A percentile compares a stretch with the other conserved stretches of the same genome.
Evolutionary conservation across 2,888 invertebrate species (phyloP).

Genomic region (Villa cingulata): DNA sequence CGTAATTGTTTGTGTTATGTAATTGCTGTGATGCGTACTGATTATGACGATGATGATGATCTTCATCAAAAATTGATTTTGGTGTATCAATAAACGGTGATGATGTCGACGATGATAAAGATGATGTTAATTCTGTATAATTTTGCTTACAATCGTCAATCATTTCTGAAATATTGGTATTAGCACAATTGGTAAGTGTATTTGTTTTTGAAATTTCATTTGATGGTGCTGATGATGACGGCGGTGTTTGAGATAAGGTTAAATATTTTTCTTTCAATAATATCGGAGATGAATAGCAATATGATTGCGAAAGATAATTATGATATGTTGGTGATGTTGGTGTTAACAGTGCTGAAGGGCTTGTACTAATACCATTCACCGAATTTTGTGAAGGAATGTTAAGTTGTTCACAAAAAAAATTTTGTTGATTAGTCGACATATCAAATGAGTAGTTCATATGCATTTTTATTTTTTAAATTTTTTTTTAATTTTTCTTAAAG

Average conservation of each 20-base stretch:
- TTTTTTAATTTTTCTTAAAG: neutral
- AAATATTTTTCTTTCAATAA: neutral
- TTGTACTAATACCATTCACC: neutral
- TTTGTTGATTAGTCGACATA: neutral
- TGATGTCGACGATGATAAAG: slow-evolving; percentile 4
- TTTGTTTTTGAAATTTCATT: neutral
- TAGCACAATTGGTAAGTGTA: too few relatives aligned
- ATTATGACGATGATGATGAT: too few relatives aligned
- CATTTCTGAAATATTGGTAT: neutral
- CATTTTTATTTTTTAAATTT: neutral
- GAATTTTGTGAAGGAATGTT: slow-evolving; percentile 12
- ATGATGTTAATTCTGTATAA: slow-evolving; percentile 1
- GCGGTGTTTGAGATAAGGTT: neutral
- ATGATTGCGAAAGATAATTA: neutral
- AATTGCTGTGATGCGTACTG: slow-evolving; percentile 11
- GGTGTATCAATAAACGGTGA: slow-evolving; percentile 30
- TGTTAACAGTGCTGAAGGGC: slow-evolving; percentile 12
- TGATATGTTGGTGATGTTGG: slow-evolving; percentile 15
- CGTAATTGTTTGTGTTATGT: too few relatives aligned
- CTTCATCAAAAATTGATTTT: slow-evolving; percentile 30
- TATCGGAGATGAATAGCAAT: neutral
- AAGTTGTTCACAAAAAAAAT: neutral
- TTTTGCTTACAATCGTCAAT: neutral
- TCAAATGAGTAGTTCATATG: neutral
- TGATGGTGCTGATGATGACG: neutral